Evolutionary conservation across 2,113 vertebrate species (phyloP).

Genomic region (Sinocyclocheilus rhinocerous): DNA sequence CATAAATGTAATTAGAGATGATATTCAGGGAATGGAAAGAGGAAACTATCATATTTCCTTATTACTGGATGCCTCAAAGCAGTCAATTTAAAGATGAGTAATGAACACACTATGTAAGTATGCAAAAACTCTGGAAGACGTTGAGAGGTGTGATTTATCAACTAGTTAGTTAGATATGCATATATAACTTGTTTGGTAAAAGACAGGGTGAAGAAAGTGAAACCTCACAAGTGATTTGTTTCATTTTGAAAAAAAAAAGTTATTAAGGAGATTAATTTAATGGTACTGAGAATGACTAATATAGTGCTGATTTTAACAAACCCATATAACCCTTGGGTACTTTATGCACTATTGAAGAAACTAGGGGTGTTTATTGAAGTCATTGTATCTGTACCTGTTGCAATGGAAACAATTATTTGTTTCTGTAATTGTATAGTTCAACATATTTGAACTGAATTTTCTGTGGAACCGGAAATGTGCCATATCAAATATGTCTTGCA

Average conservation of each 20-base stretch:
- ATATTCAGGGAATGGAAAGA: slow-evolving; percentile 57
- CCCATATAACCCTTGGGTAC: background rate
- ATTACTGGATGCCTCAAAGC: slow-evolving; percentile 61
- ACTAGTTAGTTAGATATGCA: slow-evolving; percentile 53
- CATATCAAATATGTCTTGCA: background rate
- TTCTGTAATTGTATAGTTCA: too few relatives aligned
- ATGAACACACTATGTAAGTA: slow-evolving; percentile 55
- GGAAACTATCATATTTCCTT: slow-evolving; percentile 65
- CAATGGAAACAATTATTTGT: too few relatives aligned
- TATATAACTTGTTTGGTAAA: slow-evolving; percentile 29
- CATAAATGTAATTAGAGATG: slow-evolving; percentile 60
- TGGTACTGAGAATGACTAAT: background rate
- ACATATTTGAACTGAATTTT: background rate
- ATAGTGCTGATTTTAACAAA: background rate
- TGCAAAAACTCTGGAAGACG: slow-evolving; percentile 48
- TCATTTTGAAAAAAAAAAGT: slow-evolving; percentile 24
- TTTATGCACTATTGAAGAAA: background rate
- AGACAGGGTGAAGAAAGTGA: slow-evolving; percentile 2
- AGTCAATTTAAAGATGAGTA: slow-evolving; percentile 65
- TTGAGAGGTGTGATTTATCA: slow-evolving; percentile 60
- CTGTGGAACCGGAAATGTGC: background rate
- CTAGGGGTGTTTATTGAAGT: background rate
- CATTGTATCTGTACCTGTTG: background rate
- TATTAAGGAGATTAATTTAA: background rate
- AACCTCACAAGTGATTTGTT: slow-evolving; percentile 5